phyloP scores from a whole-genome alignment of 2,888 invertebrate species.

The Meandrusa payeni region DNA sequence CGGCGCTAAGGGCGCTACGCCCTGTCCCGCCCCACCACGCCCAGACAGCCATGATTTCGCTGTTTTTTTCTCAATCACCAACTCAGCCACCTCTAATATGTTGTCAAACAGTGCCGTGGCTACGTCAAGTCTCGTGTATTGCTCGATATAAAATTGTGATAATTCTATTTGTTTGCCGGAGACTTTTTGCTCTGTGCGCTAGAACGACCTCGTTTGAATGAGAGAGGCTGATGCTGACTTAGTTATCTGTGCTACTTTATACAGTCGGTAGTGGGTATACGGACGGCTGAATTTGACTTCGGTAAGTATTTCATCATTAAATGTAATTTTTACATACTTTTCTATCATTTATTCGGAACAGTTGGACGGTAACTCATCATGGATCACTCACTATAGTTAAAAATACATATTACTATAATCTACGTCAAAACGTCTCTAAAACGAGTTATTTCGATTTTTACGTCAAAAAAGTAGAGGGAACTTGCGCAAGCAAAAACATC shows the following conservation, averaged over 20 bases:
- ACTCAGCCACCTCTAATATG: conserved; percentile 65
- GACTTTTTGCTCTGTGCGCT: conserved; percentile 13
- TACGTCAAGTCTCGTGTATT: conserved; percentile 14
- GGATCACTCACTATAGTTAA: too few species aligned
- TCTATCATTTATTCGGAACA: too few species aligned
- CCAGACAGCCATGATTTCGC: conserved; percentile 72
- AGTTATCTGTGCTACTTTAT: conserved; percentile 17
- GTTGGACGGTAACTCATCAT: too few species aligned
- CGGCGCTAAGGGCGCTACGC: conserved; percentile 75
- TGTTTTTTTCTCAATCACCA: conserved; percentile 63
- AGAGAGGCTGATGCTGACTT: conserved; percentile 16
- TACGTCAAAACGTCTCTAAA: too few species aligned
- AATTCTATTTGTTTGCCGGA: conserved; percentile 19
- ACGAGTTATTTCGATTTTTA: too few species aligned
- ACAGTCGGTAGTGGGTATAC: conserved; percentile 2
- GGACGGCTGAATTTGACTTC: background rate
- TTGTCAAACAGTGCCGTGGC: conserved; percentile 49
- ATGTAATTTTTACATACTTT: too few species aligned
- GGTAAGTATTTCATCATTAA: conserved; percentile 16
- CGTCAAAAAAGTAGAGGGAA: too few species aligned
- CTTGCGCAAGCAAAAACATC: too few species aligned
- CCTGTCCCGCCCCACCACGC: conserved; percentile 61
- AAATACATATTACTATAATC: too few species aligned
- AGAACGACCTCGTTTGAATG: conserved; percentile 16
- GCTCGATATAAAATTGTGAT: conserved; percentile 17